These are phyloP conservation scores for Pollenia griseotomentosa DNA, from an alignment of 2,888 invertebrate species.

Conservation along the genomic window DNA sequence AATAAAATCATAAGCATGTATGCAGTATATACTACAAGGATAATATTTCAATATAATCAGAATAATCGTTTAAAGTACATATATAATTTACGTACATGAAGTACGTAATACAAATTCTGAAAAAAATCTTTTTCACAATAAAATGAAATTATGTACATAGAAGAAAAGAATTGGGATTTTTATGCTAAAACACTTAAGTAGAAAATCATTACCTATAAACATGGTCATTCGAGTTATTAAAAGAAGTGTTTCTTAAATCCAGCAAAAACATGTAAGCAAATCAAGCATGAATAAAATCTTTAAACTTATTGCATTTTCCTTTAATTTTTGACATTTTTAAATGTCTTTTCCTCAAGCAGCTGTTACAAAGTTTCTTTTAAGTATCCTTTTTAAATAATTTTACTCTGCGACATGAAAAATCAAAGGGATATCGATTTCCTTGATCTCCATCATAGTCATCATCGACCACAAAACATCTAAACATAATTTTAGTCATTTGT, in stretches of 20 bases:
- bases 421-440: slow-evolving; percentile 66
- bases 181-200: slow-evolving; percentile 59
- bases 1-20: background rate
- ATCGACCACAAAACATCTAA: slow-evolving; percentile 67
- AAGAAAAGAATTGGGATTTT: slow-evolving; percentile 63
- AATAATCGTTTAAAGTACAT: slow-evolving; percentile 6
- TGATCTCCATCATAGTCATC: slow-evolving; percentile 58
- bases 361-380: slow-evolving; percentile 51
- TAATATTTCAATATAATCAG: slow-evolving; percentile 46
- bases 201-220: background rate
- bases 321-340: slow-evolving; percentile 55
- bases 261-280: background rate
- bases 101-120: background rate
- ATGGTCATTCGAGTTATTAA: slow-evolving; percentile 1
- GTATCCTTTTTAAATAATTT: slow-evolving; percentile 44
- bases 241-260: background rate
- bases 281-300: slow-evolving; percentile 57
- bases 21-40: background rate
- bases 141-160: background rate
- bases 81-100: slow-evolving; percentile 33
- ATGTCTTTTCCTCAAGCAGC: slow-evolving; percentile 42
- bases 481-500: slow-evolving; percentile 64
- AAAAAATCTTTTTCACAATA: slow-evolving; percentile 20
- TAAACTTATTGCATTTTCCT: slow-evolving; percentile 58
- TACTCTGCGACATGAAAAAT: slow-evolving; percentile 39